Base-by-base conservation (phyloP, 2,797 vertebrate species). In the Poecile montanus region DNA sequence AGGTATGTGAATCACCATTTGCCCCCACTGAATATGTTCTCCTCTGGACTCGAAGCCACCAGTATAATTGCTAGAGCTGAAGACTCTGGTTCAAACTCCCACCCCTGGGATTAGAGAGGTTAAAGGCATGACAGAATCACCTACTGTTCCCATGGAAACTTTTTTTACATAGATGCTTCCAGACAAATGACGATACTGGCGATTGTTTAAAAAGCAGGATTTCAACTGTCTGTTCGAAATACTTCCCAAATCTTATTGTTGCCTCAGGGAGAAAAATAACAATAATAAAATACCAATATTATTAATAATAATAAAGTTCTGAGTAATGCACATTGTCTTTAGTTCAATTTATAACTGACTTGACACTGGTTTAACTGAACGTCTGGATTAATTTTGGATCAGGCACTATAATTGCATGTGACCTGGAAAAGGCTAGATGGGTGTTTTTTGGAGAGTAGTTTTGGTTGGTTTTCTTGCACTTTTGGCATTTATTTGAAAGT, bases 71-170 rank as follows among this genome's bases (percentile, higher is more conserved):
- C 16, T 44, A n/a, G 25, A 93, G 56, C 20, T 83, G 68, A 92
- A 56, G 53, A 48, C 48, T 86, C 36, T 50, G 26, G 44, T 57
- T 85, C 47, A 48, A 0, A 70, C 45, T 81, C 79, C 40, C 34
- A 78, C 15, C 44, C 26, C 66, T 50, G 75, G 42, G 36, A 83
- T 72, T 45, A 78, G 22, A 78, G 71, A 88, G 71, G 40, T 91
- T 83, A 87, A 90, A 92, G 80, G 51, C 42, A 95, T 47, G 79
- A 65, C 61, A 90, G 61, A 70, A 74, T 53, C 42, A 67, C 65
- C 78, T 47, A 40, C 71, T 44, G 89, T 96, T 97, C 77, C 94
- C 90, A 95, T 95, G 87, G 94, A 70, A 95, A 96, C 85, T 80
- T 94, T 82, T 82, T 94, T 89, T 92, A 71, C 67, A 73, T 34